phyloP scores from a whole-genome alignment of 2,113 vertebrate species.

The Calidris pugnax region DNA sequence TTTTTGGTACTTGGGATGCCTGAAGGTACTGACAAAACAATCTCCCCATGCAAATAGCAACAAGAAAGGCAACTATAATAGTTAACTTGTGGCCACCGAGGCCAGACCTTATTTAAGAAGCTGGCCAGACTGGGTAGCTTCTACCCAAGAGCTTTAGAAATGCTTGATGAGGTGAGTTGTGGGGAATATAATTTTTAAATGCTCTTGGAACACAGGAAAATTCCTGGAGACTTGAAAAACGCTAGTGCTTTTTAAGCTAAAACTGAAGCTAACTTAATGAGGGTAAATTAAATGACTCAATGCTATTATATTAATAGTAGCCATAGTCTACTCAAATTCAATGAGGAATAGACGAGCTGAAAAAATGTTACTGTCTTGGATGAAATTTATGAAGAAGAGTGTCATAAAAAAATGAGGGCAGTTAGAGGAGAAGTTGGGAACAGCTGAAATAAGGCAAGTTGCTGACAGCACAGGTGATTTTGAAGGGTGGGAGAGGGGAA shows the following conservation, averaged over 20 bases:
- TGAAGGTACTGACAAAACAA: background rate
- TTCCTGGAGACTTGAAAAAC: background rate
- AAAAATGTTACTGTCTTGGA: background rate
- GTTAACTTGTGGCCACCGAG: background rate
- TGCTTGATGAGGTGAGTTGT: background rate
- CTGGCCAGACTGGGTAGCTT: background rate
- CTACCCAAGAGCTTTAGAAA: background rate
- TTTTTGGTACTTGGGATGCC: background rate
- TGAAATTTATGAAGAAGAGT: background rate
- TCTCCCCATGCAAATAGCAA: background rate
- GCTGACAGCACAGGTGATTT: background rate
- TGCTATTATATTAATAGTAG: background rate
- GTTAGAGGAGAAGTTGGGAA: background rate
- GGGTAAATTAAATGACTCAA: background rate
- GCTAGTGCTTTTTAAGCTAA: background rate
- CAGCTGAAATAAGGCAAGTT: background rate
- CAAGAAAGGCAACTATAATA: background rate
- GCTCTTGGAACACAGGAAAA: background rate
- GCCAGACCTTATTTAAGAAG: background rate
- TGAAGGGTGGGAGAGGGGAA: background rate
- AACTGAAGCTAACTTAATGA: background rate
- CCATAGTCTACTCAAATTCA: background rate
- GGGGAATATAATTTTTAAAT: background rate
- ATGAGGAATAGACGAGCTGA: background rate
- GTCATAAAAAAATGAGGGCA: background rate